These are phyloP conservation scores for Sesia bembeciformis DNA, from an alignment of 2,888 invertebrate genomes.

Conservation along the genomic window DNA sequence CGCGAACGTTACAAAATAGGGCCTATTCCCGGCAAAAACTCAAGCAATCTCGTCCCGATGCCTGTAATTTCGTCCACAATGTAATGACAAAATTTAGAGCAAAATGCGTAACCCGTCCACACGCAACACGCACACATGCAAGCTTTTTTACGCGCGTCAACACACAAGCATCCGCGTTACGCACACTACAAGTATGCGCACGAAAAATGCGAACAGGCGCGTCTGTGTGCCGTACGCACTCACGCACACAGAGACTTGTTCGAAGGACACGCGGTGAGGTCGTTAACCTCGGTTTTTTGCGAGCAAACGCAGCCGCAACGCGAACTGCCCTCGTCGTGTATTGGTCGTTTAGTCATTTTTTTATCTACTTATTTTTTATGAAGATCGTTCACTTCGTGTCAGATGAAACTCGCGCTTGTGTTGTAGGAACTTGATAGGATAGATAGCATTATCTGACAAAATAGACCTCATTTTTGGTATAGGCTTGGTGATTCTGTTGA, in stretches of 20 bases:
- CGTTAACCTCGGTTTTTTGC: conserved; percentile 67
- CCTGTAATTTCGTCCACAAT: conserved; percentile 34
- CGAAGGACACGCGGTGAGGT: conserved; percentile 69
- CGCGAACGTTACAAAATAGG: not conserved
- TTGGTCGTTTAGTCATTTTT: conserved; percentile 47
- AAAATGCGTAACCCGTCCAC: conserved; percentile 27
- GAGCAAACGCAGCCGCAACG: conserved; percentile 53
- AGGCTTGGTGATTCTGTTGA: conserved; percentile 25
- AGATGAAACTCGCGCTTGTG: conserved; percentile 34
- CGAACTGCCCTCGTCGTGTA: conserved; percentile 53
- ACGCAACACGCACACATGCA: conserved; percentile 10
- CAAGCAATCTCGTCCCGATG: conserved; percentile 22
- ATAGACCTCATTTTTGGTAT: conserved; percentile 59
- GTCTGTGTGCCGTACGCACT: conserved; percentile 31
- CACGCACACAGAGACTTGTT: conserved; percentile 40
- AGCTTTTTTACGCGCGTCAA: conserved; percentile 40
- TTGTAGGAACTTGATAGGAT: conserved; percentile 1
- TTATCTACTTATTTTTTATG: conserved; percentile 30
- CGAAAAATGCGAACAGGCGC: conserved; percentile 31
- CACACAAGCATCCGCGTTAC: conserved; percentile 43
- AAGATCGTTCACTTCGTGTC: conserved; percentile 51
- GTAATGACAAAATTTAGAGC: conserved; percentile 56
- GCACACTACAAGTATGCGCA: conserved; percentile 24
- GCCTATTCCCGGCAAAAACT: conserved; percentile 1
- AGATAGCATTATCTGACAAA: conserved; percentile 37